phyloP scores from a whole-genome alignment of 2,797 vertebrate species.

The Oreochromis grahami region DNA sequence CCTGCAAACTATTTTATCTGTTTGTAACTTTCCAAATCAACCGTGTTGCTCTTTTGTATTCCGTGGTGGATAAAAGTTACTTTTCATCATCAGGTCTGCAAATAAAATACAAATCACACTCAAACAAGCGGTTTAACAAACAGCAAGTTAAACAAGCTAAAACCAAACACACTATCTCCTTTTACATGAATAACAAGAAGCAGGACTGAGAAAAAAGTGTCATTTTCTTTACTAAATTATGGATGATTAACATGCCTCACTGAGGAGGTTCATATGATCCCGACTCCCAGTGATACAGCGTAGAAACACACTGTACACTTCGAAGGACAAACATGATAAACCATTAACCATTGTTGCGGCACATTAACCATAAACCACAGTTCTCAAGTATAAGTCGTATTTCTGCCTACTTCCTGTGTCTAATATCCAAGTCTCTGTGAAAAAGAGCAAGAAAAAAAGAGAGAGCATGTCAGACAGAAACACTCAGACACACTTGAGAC shows the following conservation, averaged over 20 bases:
- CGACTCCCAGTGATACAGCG: not conserved
- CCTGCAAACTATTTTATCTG: not conserved
- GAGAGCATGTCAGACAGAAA: not conserved
- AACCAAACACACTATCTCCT: not conserved
- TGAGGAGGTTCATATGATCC: not conserved
- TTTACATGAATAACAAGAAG: not conserved
- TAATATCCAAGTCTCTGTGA: not conserved
- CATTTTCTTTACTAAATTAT: not conserved
- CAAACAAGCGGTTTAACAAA: not conserved
- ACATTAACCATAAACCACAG: not conserved
- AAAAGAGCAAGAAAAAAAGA: not conserved
- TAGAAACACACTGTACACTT: not conserved
- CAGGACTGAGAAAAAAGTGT: not conserved
- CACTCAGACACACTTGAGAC: constrained; percentile 11
- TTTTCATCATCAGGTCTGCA: not conserved
- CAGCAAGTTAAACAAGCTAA: not conserved
- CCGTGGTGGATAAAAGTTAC: not conserved
- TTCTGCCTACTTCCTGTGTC: not conserved
- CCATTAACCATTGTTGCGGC: not conserved
- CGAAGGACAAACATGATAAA: not conserved
- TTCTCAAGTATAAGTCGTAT: not conserved
- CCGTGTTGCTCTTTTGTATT: not conserved
- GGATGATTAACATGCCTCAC: not conserved
- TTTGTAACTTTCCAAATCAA: not conserved
- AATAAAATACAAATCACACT: not conserved